Evolutionary conservation across 2,888 invertebrate genomes (phyloP).

Genomic region (Torymus texanus): DNA sequence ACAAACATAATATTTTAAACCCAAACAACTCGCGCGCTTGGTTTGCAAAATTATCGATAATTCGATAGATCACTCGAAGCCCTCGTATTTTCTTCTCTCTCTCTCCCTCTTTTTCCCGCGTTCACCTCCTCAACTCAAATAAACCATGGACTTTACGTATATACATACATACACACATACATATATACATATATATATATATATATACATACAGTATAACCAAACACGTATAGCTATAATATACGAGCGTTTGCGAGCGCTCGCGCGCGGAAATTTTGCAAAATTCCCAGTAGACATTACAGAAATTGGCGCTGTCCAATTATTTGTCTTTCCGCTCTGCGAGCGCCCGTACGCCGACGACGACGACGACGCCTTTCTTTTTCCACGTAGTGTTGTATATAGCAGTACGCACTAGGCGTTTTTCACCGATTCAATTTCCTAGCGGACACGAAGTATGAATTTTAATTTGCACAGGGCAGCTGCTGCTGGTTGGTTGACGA

Average conservation of each 20-base stretch:
- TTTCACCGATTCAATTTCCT: no score
- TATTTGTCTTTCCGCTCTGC: slow-evolving; percentile 48
- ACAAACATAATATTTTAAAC: no score
- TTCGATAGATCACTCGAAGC: slow-evolving; percentile 6
- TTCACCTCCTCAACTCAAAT: neutral
- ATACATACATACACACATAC: no score
- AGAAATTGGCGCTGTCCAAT: slow-evolving; percentile 46
- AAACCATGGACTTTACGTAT: slow-evolving; percentile 2
- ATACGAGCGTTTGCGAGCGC: no score
- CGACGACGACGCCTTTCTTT: no score
- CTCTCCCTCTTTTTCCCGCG: no score
- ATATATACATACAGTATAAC: neutral
- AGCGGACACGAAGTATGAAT: no score
- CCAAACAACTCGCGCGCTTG: no score
- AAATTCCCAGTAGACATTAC: slow-evolving; percentile 45
- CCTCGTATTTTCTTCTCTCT: slow-evolving; percentile 2
- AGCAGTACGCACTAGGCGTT: no score
- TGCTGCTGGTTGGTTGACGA: no score
- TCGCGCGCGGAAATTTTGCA: slow-evolving; percentile 1
- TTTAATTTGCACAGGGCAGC: no score
- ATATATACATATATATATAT: neutral
- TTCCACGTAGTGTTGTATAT: no score
- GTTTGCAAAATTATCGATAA: slow-evolving; percentile 29
- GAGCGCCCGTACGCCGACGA: neutral
- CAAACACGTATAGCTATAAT: slow-evolving; percentile 10